Base-by-base conservation (phyloP, 2,888 invertebrate genomes). In the Platerodrilus igneus region DNA sequence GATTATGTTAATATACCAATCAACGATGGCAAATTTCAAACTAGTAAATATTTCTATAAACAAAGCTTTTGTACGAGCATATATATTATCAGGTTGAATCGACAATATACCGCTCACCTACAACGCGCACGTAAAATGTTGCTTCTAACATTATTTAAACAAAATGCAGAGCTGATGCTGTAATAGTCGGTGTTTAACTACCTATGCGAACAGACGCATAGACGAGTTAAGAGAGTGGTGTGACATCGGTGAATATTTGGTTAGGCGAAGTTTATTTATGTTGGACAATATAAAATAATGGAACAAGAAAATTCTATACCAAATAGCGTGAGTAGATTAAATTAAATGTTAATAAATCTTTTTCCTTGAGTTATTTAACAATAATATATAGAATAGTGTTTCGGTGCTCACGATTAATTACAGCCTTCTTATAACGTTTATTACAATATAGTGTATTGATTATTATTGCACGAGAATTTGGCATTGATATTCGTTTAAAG, bases 151-250 rank as follows among this genome's bases (percentile, higher is more conserved):
- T 52, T 59, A 64, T 59, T 65, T 64, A 64, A 65, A n/a, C 62
- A 59, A 60, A 58, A 52, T 52, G 55, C 49, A 47, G 46, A 50
- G 40, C 53, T 52, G 60, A 62, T 59, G 59, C 63, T 58, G 60
- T 45, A 53, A 46, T 53, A 56, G 54, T 55, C 59, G 62, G n/a
- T n/a, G n/a, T n/a, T n/a, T n/a, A n/a, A n/a, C n/a, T 63, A 57
- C 59, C 61, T 59, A 60, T 60, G 58, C 59, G 58, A 52, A 58
- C n/a, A n/a, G n/a, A n/a, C n/a, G n/a, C n/a, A n/a, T n/a, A n/a
- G n/a, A n/a, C n/a, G 62, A 59, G 60, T 58, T 55, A 37, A 56
- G 63, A 66, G 66, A 67, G 66, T 67, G 65, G 67, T 66, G 66
- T 64, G 66, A 54, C 53, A 33, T 11, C 48, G 56, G 63, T 64